A percentile compares a stretch with the other conserved stretches of the same genome.
phyloP scores from a whole-genome alignment of 2,797 vertebrate species.

The Gobio occitaniae region DNA sequence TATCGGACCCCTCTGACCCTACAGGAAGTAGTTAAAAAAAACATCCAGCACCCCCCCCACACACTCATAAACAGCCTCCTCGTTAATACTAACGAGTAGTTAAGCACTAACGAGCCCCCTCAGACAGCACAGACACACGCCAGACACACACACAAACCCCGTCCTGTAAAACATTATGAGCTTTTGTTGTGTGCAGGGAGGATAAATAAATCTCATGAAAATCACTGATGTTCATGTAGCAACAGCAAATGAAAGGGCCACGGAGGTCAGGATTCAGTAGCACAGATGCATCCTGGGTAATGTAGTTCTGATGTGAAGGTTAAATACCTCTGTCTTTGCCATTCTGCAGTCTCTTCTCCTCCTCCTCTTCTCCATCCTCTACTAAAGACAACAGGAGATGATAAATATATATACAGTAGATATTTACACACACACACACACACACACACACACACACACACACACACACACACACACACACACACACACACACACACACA shows the following conservation, averaged over 20 bases:
- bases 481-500: too few relatives aligned
- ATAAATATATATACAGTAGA: neutral
- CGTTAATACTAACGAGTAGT: constrained; percentile 60
- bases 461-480: too few relatives aligned
- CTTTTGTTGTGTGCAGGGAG: constrained; percentile 22
- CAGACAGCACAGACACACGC: constrained; percentile 30
- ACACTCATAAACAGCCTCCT: constrained; percentile 55
- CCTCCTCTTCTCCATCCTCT: constrained; percentile 85
- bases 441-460: too few relatives aligned
- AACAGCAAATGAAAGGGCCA: neutral
- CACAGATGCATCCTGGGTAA: constrained; percentile 37
- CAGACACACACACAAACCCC: constrained; percentile 24
- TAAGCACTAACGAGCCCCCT: constrained; percentile 50
- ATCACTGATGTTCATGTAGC: neutral
- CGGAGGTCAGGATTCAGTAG: neutral
- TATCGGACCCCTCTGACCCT: constrained; percentile 34
- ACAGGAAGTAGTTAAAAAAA: constrained; percentile 58
- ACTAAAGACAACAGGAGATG: constrained; percentile 59
- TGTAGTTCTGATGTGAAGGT: neutral
- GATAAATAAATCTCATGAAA: constrained; percentile 12
- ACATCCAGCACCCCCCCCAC: neutral
- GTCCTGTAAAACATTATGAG: constrained; percentile 46
- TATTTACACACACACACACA: neutral
- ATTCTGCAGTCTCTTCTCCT: constrained; percentile 87
- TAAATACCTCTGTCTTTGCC: constrained; percentile 89